Evolutionary conservation across 2,888 invertebrate genomes (phyloP).

Genomic region (Drosophila falleni): DNA sequence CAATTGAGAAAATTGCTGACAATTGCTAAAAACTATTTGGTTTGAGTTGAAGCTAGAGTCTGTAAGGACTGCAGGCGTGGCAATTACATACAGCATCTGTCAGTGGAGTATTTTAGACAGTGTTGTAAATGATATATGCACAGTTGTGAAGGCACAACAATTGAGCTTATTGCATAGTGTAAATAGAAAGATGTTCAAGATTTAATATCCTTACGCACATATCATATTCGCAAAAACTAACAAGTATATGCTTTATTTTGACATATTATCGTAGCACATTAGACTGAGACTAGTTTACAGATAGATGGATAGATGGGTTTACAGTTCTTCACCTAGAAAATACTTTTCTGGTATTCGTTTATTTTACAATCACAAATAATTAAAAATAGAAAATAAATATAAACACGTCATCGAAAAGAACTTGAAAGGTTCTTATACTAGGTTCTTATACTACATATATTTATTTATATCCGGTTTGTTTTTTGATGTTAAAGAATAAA

Average conservation of each 20-base stretch:
- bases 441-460: background rate
- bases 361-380: background rate
- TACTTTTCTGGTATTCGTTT: too few species aligned
- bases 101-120: constrained; percentile 10
- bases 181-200: background rate
- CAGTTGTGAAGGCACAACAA: constrained; percentile 24
- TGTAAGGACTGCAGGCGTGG: constrained; percentile 37
- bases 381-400: background rate
- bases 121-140: constrained; percentile 57
- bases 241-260: too few species aligned
- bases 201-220: background rate
- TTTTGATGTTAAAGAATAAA: background rate
- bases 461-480: background rate
- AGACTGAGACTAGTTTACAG: too few species aligned
- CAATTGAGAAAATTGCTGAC: constrained; percentile 81
- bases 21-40: constrained; percentile 77
- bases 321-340: too few species aligned
- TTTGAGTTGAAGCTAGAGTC: constrained; percentile 1
- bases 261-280: too few species aligned
- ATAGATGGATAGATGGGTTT: too few species aligned
- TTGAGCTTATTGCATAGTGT: background rate
- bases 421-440: background rate
- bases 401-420: background rate
- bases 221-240: too few species aligned
- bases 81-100: constrained; percentile 40